phyloP scores from a whole-genome alignment of 2,113 vertebrate species.

The Carassius gibelio region DNA sequence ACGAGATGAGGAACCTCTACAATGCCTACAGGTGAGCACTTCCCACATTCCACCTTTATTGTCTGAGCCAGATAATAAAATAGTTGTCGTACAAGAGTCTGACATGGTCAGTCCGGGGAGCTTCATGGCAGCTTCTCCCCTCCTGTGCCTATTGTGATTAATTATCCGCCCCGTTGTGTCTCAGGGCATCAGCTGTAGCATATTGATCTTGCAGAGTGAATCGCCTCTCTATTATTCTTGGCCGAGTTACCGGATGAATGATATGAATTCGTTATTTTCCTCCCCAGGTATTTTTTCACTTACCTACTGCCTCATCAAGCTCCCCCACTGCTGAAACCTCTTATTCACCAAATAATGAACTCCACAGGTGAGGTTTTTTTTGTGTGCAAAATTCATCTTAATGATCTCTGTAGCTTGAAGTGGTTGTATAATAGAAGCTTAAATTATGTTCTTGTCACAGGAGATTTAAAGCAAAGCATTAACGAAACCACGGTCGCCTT shows the following conservation, averaged over 20 bases:
- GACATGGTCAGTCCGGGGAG: neutral
- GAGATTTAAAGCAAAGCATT: conserved; percentile 81
- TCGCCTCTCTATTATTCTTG: neutral
- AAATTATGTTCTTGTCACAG: conserved; percentile 64
- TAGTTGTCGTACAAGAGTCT: conserved; percentile 34
- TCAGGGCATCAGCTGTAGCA: conserved; percentile 2
- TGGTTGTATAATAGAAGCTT: conserved; percentile 7
- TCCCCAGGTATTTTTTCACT: conserved; percentile 88
- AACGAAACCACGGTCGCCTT: conserved; percentile 84
- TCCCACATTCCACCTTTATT: conserved; percentile 30
- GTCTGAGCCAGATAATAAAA: conserved; percentile 27
- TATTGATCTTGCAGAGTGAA: conserved; percentile 16
- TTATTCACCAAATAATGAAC: conserved; percentile 86
- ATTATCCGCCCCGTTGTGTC: conserved; percentile 14
- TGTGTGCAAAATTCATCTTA: conserved; percentile 11
- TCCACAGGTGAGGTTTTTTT: conserved; percentile 80
- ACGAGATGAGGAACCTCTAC: conserved; percentile 90
- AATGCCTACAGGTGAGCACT: conserved; percentile 84
- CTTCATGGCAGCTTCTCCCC: neutral
- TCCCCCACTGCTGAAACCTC: conserved; percentile 78
- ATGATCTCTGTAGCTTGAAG: neutral
- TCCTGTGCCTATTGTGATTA: conserved; percentile 38
- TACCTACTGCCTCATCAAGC: conserved; percentile 90
- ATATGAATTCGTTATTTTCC: conserved; percentile 55
- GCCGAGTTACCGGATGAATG: neutral